A percentile compares a stretch with the other conserved stretches of the same genome.
phyloP scores from a whole-genome alignment of 1,140 invertebrate genomes.

The Orchestia grillus region DNA sequence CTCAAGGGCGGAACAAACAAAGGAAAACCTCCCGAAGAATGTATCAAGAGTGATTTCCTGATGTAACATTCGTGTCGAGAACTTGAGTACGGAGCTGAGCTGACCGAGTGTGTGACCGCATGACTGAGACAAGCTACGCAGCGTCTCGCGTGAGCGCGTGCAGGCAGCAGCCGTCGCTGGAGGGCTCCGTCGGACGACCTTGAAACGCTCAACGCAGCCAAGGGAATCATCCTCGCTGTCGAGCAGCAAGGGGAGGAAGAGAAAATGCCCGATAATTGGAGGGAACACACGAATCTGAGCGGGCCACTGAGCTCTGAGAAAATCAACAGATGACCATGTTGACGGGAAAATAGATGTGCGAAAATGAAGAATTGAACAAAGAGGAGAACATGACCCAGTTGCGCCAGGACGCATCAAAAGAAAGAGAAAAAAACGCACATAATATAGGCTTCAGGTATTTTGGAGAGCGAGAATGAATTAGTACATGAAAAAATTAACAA shows the following conservation, averaged over 20 bases:
- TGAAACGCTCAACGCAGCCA: conserved; percentile 1
- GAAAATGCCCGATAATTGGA: neutral
- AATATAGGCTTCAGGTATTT: no score
- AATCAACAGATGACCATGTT: neutral
- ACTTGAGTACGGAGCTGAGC: neutral
- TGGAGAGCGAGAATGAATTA: no score
- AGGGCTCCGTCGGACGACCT: neutral
- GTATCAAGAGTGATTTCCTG: neutral
- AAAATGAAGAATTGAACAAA: no score
- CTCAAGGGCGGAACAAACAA: neutral
- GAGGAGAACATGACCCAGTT: no score
- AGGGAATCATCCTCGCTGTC: neutral
- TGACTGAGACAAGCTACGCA: neutral
- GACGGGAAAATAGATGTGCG: no score
- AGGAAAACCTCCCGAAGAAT: neutral
- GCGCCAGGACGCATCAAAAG: no score
- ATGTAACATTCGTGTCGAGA: neutral
- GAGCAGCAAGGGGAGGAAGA: neutral
- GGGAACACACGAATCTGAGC: neutral
- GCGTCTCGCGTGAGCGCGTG: neutral
- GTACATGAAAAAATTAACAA: no score
- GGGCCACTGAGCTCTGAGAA: neutral
- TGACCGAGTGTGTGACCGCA: neutral
- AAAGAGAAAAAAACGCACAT: no score
- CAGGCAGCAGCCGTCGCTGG: neutral